Evolutionary conservation across 2,797 vertebrate species (phyloP).

Genomic region (Chelmon rostratus): DNA sequence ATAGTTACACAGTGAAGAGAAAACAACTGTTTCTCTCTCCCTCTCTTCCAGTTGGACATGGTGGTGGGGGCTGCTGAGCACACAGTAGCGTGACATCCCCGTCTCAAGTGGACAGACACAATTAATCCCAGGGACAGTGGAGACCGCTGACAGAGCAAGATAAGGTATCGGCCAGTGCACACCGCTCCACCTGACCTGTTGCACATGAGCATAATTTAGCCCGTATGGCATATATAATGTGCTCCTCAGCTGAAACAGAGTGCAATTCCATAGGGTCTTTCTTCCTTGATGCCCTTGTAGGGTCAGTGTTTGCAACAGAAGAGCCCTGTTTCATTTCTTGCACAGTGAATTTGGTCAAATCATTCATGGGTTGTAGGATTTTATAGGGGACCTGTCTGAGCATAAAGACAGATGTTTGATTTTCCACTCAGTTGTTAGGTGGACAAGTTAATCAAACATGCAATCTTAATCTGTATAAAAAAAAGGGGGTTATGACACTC

Average conservation of each 20-base stretch:
- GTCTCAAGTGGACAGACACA: constrained; percentile 77
- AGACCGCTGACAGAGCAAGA: constrained; percentile 79
- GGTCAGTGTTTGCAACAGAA: constrained; percentile 5
- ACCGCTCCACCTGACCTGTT: constrained; percentile 66
- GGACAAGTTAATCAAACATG: constrained; percentile 30
- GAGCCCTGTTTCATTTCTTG: constrained; percentile 28
- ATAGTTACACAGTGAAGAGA: constrained; percentile 23
- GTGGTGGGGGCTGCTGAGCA: constrained; percentile 53
- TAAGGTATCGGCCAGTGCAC: constrained; percentile 73
- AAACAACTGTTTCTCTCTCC: constrained; percentile 31
- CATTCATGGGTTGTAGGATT: constrained; percentile 5
- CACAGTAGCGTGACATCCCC: constrained; percentile 65
- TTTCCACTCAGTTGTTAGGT: background rate
- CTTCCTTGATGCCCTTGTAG: constrained; percentile 22
- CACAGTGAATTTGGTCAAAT: constrained; percentile 20
- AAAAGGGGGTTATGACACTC: background rate
- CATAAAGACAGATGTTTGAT: background rate
- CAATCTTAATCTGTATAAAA: constrained; percentile 29
- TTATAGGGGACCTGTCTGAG: constrained; percentile 3
- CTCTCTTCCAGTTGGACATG: constrained; percentile 38
- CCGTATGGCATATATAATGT: constrained; percentile 57
- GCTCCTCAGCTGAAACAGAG: constrained; percentile 10
- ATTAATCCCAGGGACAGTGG: constrained; percentile 77
- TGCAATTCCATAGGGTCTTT: constrained; percentile 17
- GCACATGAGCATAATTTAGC: constrained; percentile 61